Conservation (phyloP, 23 tunicate genomes). For the Ciona savignyi region DNA sequence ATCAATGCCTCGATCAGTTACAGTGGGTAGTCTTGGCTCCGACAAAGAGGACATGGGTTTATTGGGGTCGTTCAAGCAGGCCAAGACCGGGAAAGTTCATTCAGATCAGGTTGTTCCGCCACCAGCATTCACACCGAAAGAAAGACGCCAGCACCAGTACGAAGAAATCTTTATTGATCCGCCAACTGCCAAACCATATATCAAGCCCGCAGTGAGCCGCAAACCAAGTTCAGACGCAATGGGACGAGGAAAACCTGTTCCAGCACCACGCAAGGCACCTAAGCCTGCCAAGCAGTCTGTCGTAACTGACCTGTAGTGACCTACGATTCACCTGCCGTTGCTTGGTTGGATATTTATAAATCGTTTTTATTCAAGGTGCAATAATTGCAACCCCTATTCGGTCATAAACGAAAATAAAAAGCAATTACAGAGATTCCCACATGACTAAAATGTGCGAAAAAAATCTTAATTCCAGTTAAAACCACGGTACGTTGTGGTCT, state of each 20-base stretch:
- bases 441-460: background rate
- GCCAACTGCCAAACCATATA: constrained; percentile 12
- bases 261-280: constrained; percentile 54
- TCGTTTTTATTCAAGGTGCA: background rate
- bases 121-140: constrained; percentile 1
- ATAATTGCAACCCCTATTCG: too few species aligned
- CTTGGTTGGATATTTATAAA: background rate
- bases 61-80: background rate
- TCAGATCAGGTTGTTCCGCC: constrained; percentile 13
- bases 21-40: background rate
- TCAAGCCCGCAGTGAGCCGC: constrained; percentile 24
- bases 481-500: background rate
- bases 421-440: too few species aligned
- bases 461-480: background rate
- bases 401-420: too few species aligned
- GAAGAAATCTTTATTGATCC: constrained; percentile 68
- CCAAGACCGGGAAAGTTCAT: background rate
- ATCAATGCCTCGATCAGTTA: constrained; percentile 1
- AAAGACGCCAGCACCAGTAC: constrained; percentile 63
- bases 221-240: constrained; percentile 23
- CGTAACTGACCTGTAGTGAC: constrained; percentile 12
- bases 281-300: constrained; percentile 7
- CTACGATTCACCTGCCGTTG: background rate
- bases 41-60: background rate
- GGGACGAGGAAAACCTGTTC: constrained; percentile 51